Conservation (phyloP, 2,113 vertebrate species). For the Scomber japonicus region DNA sequence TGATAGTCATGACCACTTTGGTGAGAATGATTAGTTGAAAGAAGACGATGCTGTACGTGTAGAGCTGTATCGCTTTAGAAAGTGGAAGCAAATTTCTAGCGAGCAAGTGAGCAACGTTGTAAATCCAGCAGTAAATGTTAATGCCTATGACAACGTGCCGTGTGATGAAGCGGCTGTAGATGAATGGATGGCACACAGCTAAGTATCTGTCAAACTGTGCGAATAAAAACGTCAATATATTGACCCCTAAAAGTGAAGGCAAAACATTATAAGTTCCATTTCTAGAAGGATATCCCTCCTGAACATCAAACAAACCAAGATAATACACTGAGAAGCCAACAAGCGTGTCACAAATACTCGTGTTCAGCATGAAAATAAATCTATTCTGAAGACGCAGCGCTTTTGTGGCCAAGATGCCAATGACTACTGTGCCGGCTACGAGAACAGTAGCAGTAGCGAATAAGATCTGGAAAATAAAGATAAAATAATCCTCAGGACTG, state of each 20-base stretch:
- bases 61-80: conserved; percentile 58
- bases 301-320: conserved; percentile 80
- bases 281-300: conserved; percentile 77
- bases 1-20: conserved; percentile 82
- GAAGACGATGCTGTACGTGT: conserved; percentile 48
- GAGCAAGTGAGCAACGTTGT: conserved; percentile 37
- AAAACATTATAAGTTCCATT: conserved; percentile 73
- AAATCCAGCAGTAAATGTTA: conserved; percentile 76
- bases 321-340: conserved; percentile 79
- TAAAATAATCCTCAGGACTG: conserved; percentile 63
- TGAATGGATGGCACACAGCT: conserved; percentile 74
- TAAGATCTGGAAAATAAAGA: conserved; percentile 78
- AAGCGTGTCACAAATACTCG: conserved; percentile 80
- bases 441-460: conserved; percentile 73
- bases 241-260: conserved; percentile 75
- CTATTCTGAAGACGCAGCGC: conserved; percentile 75
- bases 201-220: conserved; percentile 83
- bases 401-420: conserved; percentile 68
- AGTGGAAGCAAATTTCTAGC: conserved; percentile 58
- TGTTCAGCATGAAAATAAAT: conserved; percentile 84
- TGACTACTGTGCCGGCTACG: conserved; percentile 73
- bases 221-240: conserved; percentile 78
- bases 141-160: conserved; percentile 54
- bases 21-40: conserved; percentile 72
- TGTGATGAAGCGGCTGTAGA: conserved; percentile 71